Conservation (phyloP, 2,888 invertebrate genomes). For the Girardia tigrina region DNA sequence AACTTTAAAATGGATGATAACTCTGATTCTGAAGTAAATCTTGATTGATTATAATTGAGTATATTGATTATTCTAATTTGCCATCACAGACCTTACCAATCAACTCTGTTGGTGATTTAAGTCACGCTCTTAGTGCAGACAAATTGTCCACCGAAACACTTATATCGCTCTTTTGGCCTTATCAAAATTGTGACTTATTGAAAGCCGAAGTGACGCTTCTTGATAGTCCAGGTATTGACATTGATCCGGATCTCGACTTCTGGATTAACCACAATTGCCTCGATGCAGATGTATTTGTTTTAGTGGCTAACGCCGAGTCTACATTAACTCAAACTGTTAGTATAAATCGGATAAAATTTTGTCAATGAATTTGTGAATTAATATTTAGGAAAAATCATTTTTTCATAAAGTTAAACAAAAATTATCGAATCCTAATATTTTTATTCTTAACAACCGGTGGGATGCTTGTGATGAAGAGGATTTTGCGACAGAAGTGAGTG, state of each 20-base stretch:
- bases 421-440: constrained; percentile 94
- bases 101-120: constrained; percentile 75
- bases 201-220: constrained; percentile 95
- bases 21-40: background rate
- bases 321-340: constrained; percentile 87
- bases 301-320: constrained; percentile 95
- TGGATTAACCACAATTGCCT: constrained; percentile 99
- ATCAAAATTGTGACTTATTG: constrained; percentile 76
- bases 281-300: constrained; percentile 96
- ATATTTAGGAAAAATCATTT: constrained; percentile 88
- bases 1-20: constrained; percentile 10
- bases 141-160: constrained; percentile 65
- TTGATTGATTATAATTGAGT: background rate
- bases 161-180: constrained; percentile 85
- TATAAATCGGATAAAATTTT: background rate
- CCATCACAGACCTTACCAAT: constrained; percentile 16
- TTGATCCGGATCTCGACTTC: constrained; percentile 86
- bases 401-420: constrained; percentile 93
- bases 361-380: background rate
- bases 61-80: background rate
- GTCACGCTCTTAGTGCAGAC: constrained; percentile 79
- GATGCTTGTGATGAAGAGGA: constrained; percentile 61
- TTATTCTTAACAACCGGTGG: constrained; percentile 96
- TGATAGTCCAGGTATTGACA: constrained; percentile 96
- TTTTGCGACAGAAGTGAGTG: background rate